These are phyloP conservation scores for Dicentrarchus labrax DNA, from an alignment of 2,113 vertebrate genomes.

Conservation along the genomic window DNA sequence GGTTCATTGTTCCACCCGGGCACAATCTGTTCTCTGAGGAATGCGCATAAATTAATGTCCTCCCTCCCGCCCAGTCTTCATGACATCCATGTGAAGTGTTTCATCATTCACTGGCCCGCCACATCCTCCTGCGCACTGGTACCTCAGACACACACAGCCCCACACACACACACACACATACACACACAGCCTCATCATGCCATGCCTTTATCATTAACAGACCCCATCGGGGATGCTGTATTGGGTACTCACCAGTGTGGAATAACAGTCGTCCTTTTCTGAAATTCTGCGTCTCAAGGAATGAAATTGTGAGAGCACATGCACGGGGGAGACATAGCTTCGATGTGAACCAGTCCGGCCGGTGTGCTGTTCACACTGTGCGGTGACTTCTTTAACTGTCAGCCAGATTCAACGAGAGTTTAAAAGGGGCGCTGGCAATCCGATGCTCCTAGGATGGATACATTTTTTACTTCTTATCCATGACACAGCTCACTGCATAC, in stretches of 20 bases:
- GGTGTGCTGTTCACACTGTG: neutral
- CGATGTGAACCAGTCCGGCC: neutral
- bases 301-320: constrained; percentile 83
- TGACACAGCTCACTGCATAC: rapidly evolving
- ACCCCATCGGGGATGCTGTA: neutral
- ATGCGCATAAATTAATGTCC: constrained; percentile 37
- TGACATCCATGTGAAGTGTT: constrained; percentile 76
- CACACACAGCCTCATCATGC: neutral
- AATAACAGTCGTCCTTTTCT: constrained; percentile 13
- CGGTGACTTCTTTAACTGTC: neutral
- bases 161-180: constrained; percentile 1
- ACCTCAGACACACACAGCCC: neutral
- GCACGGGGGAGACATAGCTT: constrained; percentile 75
- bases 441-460: rapidly evolving
- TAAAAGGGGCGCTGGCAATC: neutral
- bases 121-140: constrained; percentile 50
- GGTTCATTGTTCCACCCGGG: constrained; percentile 2
- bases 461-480: rapidly evolving
- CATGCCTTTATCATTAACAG: neutral
- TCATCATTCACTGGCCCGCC: constrained; percentile 79
- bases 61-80: constrained; percentile 46
- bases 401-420: neutral
- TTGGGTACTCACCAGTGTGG: constrained; percentile 64
- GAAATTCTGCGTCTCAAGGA: constrained; percentile 69
- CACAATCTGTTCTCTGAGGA: constrained; percentile 40